Evolutionary conservation across 2,113 vertebrate genomes (phyloP), one percentile per base, ranked within the genome.

Genomic region (Pitta sordida): DNA sequence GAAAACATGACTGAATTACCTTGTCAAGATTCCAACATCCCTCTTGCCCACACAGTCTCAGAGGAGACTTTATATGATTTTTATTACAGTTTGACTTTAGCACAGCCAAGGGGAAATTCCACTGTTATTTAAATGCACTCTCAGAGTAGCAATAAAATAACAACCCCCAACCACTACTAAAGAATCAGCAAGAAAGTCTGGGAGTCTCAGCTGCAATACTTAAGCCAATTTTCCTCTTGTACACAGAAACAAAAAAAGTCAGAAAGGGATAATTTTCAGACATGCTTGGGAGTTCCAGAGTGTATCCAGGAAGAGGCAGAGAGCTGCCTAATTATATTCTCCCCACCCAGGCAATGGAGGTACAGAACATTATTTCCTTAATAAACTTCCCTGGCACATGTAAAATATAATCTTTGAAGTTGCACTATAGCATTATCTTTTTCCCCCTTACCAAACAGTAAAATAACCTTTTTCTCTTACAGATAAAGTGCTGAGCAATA

Each of bases 91-190:
- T 27, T 68, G 65, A 92, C 46, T 91, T 76, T 9, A 88, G 82
- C 69, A 83, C 75, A 69, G 80, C 87, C 88, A 93, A 95, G 53
- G 76, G 69, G 86, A 95, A 91, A 96, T 83, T 91, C 87, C 88
- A 49, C 51, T 85, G 64, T 86, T 88, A 89, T n/a, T 95, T 96
- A 92, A 95, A 86, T 52, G 32, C n/a, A 27, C 67, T 83, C 91
- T 74, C 15, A 18, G 48, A 41, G 60, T 20, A 93, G 39, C 49
- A 69, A 81, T 84, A 86, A 95, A 92, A 56, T 36, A 90, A 86
- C 80, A 88, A 63, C 26, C 34, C 43, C 52, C 71, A 90, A 58
- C 39, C 52, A 59, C 43, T 69, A 88, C 59, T 77, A 15, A 92
- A 91, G 73, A 19, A 91, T 75, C 49, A 84, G 34, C 65, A 89